These are phyloP conservation scores for Microctenopoma stevenorrisi DNA, from an alignment of 2,797 vertebrate genomes.

Conservation along the genomic window DNA sequence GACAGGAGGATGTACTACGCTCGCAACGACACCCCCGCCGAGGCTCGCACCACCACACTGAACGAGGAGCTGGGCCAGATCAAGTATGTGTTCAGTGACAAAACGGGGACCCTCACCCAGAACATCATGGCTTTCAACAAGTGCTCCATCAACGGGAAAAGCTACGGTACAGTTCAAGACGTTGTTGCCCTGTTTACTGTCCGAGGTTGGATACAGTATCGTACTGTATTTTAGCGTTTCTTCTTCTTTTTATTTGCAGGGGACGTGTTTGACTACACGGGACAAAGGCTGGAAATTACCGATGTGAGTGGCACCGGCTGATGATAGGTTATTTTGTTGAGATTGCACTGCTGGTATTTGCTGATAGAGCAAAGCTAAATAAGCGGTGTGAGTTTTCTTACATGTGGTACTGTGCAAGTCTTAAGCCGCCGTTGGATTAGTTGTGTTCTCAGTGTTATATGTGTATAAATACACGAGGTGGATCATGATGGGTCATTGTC, in stretches of 20 bases:
- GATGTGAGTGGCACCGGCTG: constrained; percentile 81
- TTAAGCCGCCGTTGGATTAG: too few species aligned
- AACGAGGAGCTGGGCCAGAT: constrained; percentile 97
- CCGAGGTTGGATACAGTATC: too few species aligned
- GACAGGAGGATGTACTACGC: constrained; percentile 94
- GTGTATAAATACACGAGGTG: too few species aligned
- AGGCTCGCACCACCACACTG: constrained; percentile 94
- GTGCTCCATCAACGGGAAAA: constrained; percentile 92
- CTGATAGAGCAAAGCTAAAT: too few species aligned
- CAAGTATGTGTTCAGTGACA: constrained; percentile 96
- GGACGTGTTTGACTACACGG: constrained; percentile 80
- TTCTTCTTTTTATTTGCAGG: constrained; percentile 79
- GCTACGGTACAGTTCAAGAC: constrained; percentile 82
- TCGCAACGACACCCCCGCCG: constrained; percentile 86
- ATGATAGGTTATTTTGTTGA: too few species aligned
- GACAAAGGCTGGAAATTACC: constrained; percentile 82
- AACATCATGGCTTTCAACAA: constrained; percentile 98
- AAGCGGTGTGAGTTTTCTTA: too few species aligned
- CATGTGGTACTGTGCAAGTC: too few species aligned
- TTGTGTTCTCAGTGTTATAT: too few species aligned
- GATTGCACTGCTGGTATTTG: too few species aligned
- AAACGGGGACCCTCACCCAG: constrained; percentile 96
- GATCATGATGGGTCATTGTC: too few species aligned
- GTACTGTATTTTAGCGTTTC: too few species aligned
- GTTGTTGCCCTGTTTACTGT: too few species aligned